Percentiles rank a stretch among this genome's conserved stretches.
Evolutionary conservation across 2,113 vertebrate genomes (phyloP).

Genomic region (Kryptolebias marmoratus): DNA sequence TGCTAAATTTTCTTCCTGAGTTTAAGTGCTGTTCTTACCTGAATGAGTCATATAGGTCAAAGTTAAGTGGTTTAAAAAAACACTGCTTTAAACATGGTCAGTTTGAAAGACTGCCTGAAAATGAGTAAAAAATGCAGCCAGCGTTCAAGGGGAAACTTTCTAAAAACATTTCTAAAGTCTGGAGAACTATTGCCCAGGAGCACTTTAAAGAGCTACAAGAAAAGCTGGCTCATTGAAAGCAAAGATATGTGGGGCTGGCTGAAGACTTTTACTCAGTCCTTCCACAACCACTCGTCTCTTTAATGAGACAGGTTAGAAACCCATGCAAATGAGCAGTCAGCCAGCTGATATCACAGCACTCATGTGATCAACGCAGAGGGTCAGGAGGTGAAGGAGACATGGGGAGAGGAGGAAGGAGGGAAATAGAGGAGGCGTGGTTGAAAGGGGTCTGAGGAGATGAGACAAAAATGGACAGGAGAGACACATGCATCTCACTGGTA

Average conservation of each 20-base stretch:
- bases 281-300: conserved; percentile 46
- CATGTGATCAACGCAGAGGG: conserved; percentile 81
- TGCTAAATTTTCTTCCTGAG: no score
- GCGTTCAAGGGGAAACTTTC: background rate
- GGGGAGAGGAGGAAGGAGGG: conserved; percentile 10
- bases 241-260: background rate
- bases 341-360: conserved; percentile 81
- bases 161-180: background rate
- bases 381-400: conserved; percentile 70
- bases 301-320: conserved; percentile 73
- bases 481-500: conserved; percentile 16
- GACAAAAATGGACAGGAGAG: conserved; percentile 40
- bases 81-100: background rate
- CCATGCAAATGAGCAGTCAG: conserved; percentile 80
- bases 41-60: background rate
- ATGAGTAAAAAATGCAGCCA: background rate
- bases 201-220: background rate
- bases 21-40: background rate
- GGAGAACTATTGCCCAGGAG: background rate
- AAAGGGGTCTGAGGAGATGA: conserved; percentile 32
- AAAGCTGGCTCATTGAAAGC: background rate
- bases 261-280: conserved; percentile 23
- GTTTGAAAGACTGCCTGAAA: background rate
- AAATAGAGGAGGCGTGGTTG: background rate
- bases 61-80: background rate